Base-by-base conservation (phyloP, 1,140 invertebrate species). In the Penaeus chinensis region DNA sequence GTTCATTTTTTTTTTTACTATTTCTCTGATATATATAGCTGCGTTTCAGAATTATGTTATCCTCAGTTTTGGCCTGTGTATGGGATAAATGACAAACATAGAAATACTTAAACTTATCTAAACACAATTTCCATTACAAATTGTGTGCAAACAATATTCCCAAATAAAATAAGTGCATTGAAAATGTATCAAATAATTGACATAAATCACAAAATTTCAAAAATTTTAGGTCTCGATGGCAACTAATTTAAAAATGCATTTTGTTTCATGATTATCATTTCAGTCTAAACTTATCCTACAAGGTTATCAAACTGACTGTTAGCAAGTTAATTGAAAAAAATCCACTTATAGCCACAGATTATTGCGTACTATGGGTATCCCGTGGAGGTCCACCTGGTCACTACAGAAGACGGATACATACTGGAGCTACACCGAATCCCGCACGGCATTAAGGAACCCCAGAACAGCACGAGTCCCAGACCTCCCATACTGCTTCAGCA, bases 401-500 rank as follows among this genome's bases (percentile, higher is more conserved):
- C 80, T 32, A 89, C 89, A 0, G 81, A 74, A 2, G 89, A 90
- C 37, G 89, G 89, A 8, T 90, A 90, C 87, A 82, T 90, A 77
- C 71, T 90, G 27, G 78, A 84, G 63, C 22, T 90, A 19, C 89
- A 90, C 84, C 83, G 88, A n/a, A 90, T 90, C 8, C 89, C 89
- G 1, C 80, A 89, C 74, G 88, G 88, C 60, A 62, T 76, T 20
- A 47, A 32, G 2, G 83, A 69, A 11, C 2, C 37, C 22, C 32
- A 74, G 27, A 20, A 27, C 42, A 37, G 32, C 24, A 42, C 24
- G 8, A 4, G 13, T 10, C 76, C 42, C 62, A 69, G 82, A 18
- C 89, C 18, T 3, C 93, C 94, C 0, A 94, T 95, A 10, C 93
- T 95, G 22, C 91, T 96, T 0, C 96, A 96, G 91, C 96, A 97